Conservation (phyloP, 1,140 invertebrate species). For the Leptopilina boulardi region DNA sequence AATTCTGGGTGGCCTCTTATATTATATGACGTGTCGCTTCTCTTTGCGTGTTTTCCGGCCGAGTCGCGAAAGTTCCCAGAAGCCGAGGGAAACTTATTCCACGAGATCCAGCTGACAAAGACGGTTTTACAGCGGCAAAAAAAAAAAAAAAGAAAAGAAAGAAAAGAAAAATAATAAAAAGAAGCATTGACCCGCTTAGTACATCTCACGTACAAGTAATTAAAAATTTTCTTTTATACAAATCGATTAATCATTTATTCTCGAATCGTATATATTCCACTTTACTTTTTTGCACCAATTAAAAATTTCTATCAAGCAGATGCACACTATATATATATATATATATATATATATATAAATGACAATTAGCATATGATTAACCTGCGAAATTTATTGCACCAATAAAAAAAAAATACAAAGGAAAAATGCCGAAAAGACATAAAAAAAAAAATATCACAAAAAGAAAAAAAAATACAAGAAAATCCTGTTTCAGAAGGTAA, state of each 20-base stretch:
- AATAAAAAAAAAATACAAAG: too few relatives aligned
- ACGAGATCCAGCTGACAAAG: conserved; percentile 42
- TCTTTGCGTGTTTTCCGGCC: conserved; percentile 51
- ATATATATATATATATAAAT: too few relatives aligned
- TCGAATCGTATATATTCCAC: background rate
- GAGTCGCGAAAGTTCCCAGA: conserved; percentile 56
- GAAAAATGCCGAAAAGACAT: too few relatives aligned
- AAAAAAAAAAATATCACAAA: too few relatives aligned
- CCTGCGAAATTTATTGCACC: too few relatives aligned
- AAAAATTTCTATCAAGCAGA: background rate
- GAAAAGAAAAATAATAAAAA: conserved; percentile 37
- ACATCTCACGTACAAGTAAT: conserved; percentile 35
- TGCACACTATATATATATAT: background rate
- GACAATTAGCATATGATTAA: too few relatives aligned
- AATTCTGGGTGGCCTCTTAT: conserved; percentile 55
- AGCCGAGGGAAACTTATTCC: conserved; percentile 54
- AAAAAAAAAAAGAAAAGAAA: too few relatives aligned
- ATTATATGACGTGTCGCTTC: conserved; percentile 50
- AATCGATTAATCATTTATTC: conserved; percentile 28
- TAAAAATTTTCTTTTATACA: conserved; percentile 31
- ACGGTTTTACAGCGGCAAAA: background rate
- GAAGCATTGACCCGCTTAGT: conserved; percentile 50
- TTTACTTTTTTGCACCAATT: background rate
- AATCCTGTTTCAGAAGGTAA: too few relatives aligned
- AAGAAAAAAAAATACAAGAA: too few relatives aligned